A percentile compares a stretch with the other conserved stretches of the same genome.
Conservation (phyloP, 2,797 vertebrate genomes). For the Meda fulgida region DNA sequence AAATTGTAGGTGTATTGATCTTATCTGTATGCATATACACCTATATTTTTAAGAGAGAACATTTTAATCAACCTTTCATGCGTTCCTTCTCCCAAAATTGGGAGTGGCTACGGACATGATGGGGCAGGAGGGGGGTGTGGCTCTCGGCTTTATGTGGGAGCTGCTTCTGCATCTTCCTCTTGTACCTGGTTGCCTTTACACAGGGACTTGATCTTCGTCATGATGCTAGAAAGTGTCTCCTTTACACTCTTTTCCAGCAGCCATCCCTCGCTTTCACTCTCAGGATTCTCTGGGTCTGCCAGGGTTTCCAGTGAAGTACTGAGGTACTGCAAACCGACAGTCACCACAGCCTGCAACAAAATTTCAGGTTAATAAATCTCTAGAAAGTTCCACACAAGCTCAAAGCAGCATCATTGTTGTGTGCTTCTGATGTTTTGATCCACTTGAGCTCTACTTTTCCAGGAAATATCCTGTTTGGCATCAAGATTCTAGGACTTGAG, state of each 20-base stretch:
- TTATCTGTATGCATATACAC: slow-evolving; percentile 15
- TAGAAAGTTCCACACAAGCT: neutral
- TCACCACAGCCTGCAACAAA: slow-evolving; percentile 77
- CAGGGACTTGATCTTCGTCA: slow-evolving; percentile 82
- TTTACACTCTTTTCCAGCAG: slow-evolving; percentile 89
- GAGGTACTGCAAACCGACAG: slow-evolving; percentile 87
- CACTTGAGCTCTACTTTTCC: slow-evolving; percentile 62
- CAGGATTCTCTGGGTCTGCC: slow-evolving; percentile 87
- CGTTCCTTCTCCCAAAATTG: slow-evolving; percentile 47
- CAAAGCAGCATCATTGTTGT: neutral
- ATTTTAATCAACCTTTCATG: slow-evolving; percentile 50
- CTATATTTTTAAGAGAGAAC: slow-evolving; percentile 44
- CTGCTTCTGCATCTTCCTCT: slow-evolving; percentile 71
- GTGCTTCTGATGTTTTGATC: slow-evolving; percentile 61
- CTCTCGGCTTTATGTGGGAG: slow-evolving; percentile 79
- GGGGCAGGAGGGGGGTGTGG: neutral
- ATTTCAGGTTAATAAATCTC: neutral
- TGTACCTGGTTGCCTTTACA: slow-evolving; percentile 88
- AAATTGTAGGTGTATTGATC: slow-evolving; percentile 16
- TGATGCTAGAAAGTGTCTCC: slow-evolving; percentile 82
- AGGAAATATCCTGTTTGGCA: slow-evolving; percentile 58
- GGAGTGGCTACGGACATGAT: slow-evolving; percentile 63
- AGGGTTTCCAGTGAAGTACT: slow-evolving; percentile 87
- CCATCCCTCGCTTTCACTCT: slow-evolving; percentile 92
- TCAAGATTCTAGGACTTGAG: slow-evolving; percentile 23